phyloP scores from a whole-genome alignment of 2,797 vertebrate species.

The Malacoctenus gilli region DNA sequence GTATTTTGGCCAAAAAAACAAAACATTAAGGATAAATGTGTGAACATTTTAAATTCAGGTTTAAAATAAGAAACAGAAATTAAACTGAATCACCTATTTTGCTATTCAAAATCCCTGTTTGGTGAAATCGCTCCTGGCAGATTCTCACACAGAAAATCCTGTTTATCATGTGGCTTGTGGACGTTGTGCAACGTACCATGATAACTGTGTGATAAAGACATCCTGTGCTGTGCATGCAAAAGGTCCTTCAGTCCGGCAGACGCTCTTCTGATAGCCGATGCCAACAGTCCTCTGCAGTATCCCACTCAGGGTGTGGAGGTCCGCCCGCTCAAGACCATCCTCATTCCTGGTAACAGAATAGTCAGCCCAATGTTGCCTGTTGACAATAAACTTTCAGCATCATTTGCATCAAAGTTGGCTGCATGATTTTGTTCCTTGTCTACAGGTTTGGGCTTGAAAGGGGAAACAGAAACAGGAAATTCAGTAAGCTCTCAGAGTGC shows the following conservation, averaged over 20 bases:
- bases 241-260: slow-evolving; percentile 83
- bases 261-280: slow-evolving; percentile 82
- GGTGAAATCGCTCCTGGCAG: too few species aligned
- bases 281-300: slow-evolving; percentile 90
- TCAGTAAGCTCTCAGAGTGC: slow-evolving; percentile 54
- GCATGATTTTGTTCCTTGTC: background rate
- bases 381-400: background rate
- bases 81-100: too few species aligned
- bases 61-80: too few species aligned
- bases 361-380: background rate
- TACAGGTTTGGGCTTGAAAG: slow-evolving; percentile 78
- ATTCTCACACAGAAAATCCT: too few species aligned
- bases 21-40: too few species aligned
- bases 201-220: too few species aligned
- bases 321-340: slow-evolving; percentile 85
- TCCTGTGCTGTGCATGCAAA: background rate
- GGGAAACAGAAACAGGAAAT: slow-evolving; percentile 52
- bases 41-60: too few species aligned
- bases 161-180: too few species aligned
- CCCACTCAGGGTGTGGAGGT: slow-evolving; percentile 90
- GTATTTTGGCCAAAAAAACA: too few species aligned
- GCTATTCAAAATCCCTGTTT: too few species aligned
- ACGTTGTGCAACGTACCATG: too few species aligned
- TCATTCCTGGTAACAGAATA: slow-evolving; percentile 84
- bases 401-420: background rate